These are phyloP conservation scores for Stomatorhinus ivindoensis DNA, from an alignment of 2,113 vertebrate genomes.

Conservation along the genomic window DNA sequence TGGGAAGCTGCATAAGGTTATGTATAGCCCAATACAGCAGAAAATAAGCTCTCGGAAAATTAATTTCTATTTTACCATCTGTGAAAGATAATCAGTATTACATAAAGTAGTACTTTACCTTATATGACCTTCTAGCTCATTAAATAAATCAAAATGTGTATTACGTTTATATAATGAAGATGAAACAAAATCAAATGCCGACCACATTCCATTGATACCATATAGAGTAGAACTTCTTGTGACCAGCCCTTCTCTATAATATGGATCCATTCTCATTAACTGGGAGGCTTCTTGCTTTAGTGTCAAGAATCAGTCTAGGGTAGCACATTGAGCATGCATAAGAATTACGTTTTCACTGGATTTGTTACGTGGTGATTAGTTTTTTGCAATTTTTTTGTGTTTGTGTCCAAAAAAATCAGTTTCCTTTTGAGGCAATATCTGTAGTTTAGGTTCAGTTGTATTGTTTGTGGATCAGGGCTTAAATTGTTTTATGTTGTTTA, in stretches of 20 bases:
- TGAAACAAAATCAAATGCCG: neutral
- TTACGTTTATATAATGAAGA: neutral
- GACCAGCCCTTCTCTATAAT: neutral
- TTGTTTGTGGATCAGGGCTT: neutral
- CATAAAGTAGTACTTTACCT: neutral
- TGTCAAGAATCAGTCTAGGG: neutral
- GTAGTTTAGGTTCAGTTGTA: neutral
- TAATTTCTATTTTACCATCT: neutral
- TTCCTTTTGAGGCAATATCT: neutral
- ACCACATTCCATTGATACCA: neutral
- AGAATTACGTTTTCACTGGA: neutral
- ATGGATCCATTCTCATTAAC: neutral
- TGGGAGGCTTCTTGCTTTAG: neutral
- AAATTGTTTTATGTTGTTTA: neutral
- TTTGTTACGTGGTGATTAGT: neutral
- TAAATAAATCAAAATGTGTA: neutral
- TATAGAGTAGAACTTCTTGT: neutral
- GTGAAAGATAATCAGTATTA: constrained; percentile 8
- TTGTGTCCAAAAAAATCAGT: neutral
- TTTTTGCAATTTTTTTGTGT: neutral
- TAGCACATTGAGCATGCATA: neutral
- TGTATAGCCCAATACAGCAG: neutral
- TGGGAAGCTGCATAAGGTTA: neutral
- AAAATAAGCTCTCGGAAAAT: neutral
- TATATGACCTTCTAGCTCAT: neutral